phyloP scores from a whole-genome alignment of 2,888 invertebrate species.

The Actias luna region DNA sequence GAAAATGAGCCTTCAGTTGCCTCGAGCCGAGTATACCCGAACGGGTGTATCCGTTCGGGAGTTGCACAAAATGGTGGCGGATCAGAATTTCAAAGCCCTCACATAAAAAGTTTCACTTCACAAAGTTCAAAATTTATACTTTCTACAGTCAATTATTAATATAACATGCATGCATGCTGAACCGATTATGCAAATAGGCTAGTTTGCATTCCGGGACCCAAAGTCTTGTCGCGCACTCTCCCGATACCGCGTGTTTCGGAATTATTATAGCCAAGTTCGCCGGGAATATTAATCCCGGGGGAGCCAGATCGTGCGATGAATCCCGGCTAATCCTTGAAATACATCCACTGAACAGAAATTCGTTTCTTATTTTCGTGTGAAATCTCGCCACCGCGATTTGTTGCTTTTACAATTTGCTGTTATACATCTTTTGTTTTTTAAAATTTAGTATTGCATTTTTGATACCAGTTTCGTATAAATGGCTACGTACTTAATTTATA shows the following conservation, averaged over 20 bases:
- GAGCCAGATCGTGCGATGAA: not conserved
- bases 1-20: too few relatives aligned
- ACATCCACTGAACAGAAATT: not conserved
- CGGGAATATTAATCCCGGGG: conserved; percentile 35
- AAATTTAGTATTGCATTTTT: not conserved
- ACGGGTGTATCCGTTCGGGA: too few relatives aligned
- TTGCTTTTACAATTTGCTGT: not conserved
- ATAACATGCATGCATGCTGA: conserved; percentile 24
- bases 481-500: too few relatives aligned
- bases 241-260: conserved; percentile 57
- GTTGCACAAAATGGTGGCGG: too few relatives aligned
- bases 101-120: too few relatives aligned
- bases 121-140: too few relatives aligned
- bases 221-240: conserved; percentile 60
- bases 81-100: too few relatives aligned
- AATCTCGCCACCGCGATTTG: not conserved
- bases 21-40: too few relatives aligned
- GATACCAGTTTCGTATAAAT: not conserved
- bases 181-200: conserved; percentile 32
- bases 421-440: not conserved
- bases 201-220: conserved; percentile 44
- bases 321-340: not conserved
- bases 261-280: conserved; percentile 54
- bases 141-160: too few relatives aligned
- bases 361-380: conserved; percentile 1